phyloP scores from a whole-genome alignment of 2,797 vertebrate genomes.

The Picus viridis region DNA sequence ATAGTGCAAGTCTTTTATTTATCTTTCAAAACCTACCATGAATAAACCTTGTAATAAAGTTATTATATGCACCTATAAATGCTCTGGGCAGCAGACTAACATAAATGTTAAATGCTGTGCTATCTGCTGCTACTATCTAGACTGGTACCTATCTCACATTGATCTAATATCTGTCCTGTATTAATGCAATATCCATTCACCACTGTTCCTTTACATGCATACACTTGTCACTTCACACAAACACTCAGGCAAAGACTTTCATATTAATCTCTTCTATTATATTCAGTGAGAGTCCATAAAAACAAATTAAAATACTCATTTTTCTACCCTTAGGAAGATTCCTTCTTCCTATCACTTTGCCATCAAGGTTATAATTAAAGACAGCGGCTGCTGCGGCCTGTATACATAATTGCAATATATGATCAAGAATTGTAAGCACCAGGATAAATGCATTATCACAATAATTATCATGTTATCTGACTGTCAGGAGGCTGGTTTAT shows the following conservation, averaged over 20 bases:
- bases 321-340: conserved; percentile 64
- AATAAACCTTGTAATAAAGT: background rate
- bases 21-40: background rate
- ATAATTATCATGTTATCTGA: conserved; percentile 79
- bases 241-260: background rate
- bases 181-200: background rate
- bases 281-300: conserved; percentile 1
- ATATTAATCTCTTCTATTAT: conserved; percentile 5
- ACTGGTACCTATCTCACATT: background rate
- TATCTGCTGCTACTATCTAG: background rate
- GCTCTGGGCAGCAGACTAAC: background rate
- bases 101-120: background rate
- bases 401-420: conserved; percentile 74
- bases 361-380: conserved; percentile 79
- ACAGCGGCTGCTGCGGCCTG: conserved; percentile 70
- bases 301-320: conserved; percentile 52
- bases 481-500: conserved; percentile 76
- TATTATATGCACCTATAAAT: background rate
- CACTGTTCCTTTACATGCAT: background rate
- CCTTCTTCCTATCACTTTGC: conserved; percentile 72
- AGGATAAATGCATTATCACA: conserved; percentile 75
- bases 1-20: background rate
- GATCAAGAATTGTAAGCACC: conserved; percentile 79
- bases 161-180: background rate
- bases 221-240: background rate